Evolutionary conservation across 2,888 invertebrate genomes (phyloP), one percentile per base, ranked within the genome.

Genomic region (Globia sparganii): DNA sequence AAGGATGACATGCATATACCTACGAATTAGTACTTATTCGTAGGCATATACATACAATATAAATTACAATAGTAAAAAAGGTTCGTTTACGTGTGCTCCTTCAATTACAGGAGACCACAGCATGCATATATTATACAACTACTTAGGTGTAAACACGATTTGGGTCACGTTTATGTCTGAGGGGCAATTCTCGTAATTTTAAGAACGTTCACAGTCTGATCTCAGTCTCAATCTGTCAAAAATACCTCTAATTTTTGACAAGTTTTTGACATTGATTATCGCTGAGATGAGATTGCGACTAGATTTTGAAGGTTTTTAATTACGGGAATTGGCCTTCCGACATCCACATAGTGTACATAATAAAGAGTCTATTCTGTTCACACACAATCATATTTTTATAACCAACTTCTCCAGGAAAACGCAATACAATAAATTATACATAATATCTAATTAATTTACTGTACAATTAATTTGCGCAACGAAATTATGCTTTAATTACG

Each of bases 401-500:
- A 13, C 34, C 25, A 40, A 49, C 43, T 34, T 61, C 34, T 72
- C 28, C 59, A 72, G 58, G 2, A 72, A 76, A 81, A 62, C 46
- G 53, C 65, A 83, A 74, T 25, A 70, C 67, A 77, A 81, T 69
- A 69, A 40, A 69, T 61, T 69, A n/a, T 53, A 43, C 43, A 43
- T 43, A 68, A 46, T 40, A 80, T 37, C 40, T 68, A 68, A 67
- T 62, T 73, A 78, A 82, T 86, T 74, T 72, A 66, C 53, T 40
- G 28, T 78, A 83, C 75, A 85, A 85, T 86, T 81, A 82, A 68
- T 81, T 83, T 85, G 82, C 73, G 78, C 69, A 83, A 86, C 68
- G 31, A 71, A 81, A 82, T 84, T 75, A 79, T 81, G 78, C 72
- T 71, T 49, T 75, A 84, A 81, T 89, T 89, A 86, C 85, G 84